Percentiles rank a stretch among this genome's conserved stretches.
Evolutionary conservation across 2,797 vertebrate species (phyloP).

Genomic region (Valencia hispanica): DNA sequence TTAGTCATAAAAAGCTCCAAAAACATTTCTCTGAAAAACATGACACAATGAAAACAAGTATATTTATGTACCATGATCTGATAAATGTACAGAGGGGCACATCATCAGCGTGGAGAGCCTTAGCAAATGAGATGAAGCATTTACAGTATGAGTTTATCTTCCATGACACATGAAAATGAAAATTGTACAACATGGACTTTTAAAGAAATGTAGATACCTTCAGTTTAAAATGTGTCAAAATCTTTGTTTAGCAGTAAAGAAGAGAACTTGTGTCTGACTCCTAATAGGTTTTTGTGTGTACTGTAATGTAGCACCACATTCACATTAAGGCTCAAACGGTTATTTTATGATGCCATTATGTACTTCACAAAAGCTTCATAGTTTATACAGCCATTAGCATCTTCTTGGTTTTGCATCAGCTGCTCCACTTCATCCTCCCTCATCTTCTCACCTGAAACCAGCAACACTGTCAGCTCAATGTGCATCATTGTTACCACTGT

Average conservation of each 20-base stretch:
- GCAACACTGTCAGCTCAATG: conserved; percentile 2
- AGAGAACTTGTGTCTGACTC: conserved; percentile 19
- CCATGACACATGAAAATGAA: conserved; percentile 29
- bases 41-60: conserved; percentile 24
- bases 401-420: conserved; percentile 85
- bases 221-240: conserved; percentile 5
- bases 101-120: conserved; percentile 21
- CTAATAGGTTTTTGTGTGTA: conserved; percentile 26
- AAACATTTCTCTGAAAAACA: conserved; percentile 7
- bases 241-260: conserved; percentile 18
- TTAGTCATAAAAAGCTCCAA: background rate
- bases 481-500: too few relatives aligned
- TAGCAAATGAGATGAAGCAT: conserved; percentile 36
- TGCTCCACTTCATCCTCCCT: conserved; percentile 84
- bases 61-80: conserved; percentile 55
- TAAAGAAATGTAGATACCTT: conserved; percentile 31
- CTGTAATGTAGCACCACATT: conserved; percentile 32
- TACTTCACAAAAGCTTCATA: conserved; percentile 86
- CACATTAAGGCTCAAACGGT: conserved; percentile 8
- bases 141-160: conserved; percentile 41
- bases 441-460: conserved; percentile 83
- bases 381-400: conserved; percentile 85
- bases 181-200: conserved; percentile 43
- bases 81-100: conserved; percentile 32
- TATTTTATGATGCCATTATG: conserved; percentile 80